phyloP scores from a whole-genome alignment of 2,888 invertebrate species.

The Nymphalis polychloros region DNA sequence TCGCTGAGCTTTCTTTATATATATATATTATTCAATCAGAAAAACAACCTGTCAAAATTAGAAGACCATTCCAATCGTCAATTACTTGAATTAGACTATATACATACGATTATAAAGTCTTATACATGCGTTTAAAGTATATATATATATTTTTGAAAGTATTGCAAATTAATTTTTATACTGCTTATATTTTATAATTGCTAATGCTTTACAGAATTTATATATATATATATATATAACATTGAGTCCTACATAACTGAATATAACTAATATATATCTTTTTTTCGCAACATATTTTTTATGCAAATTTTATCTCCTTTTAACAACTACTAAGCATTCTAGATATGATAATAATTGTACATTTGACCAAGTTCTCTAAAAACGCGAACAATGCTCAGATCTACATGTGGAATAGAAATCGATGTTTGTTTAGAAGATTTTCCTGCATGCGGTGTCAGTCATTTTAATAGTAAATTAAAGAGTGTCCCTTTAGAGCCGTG shows the following conservation, averaged over 20 bases:
- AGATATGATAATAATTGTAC: constrained; percentile 10
- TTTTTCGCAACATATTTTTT: neutral
- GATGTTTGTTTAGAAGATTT: constrained; percentile 9
- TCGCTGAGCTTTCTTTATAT: constrained; percentile 52
- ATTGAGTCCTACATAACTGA: neutral
- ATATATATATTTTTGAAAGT: constrained; percentile 59
- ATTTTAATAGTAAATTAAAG: constrained; percentile 14
- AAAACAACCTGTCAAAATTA: constrained; percentile 46
- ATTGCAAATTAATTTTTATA: constrained; percentile 44
- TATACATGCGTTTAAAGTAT: constrained; percentile 51
- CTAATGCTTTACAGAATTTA: constrained; percentile 5
- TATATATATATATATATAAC: neutral
- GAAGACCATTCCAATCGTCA: constrained; percentile 69
- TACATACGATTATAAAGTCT: constrained; percentile 46
- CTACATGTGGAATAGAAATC: constrained; percentile 12
- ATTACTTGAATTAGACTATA: constrained; percentile 66
- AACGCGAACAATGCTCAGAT: constrained; percentile 19
- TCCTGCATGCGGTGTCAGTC: constrained; percentile 11
- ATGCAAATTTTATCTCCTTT: neutral
- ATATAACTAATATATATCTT: neutral
- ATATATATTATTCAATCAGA: constrained; percentile 29
- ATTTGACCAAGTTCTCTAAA: neutral
- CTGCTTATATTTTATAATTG: constrained; percentile 13
- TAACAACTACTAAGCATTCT: too few relatives aligned
- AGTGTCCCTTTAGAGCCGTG: constrained; percentile 40